These are phyloP conservation scores for Leptinotarsa juncta DNA, from an alignment of 2,888 invertebrate genomes.

Conservation along the genomic window DNA sequence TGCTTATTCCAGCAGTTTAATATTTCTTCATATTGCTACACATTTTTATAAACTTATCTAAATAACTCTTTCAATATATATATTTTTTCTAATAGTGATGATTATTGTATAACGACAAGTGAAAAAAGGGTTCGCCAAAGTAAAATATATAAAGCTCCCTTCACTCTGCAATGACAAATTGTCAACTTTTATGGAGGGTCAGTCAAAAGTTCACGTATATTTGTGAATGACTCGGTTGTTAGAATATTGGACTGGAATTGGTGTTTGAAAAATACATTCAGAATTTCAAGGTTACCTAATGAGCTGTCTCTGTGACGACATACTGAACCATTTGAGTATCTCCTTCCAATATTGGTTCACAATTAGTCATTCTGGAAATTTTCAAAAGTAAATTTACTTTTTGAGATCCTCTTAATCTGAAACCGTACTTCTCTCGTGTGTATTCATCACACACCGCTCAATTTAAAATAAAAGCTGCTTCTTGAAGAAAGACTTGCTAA, in stretches of 20 bases:
- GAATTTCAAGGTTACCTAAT: no score
- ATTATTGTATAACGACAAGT: neutral
- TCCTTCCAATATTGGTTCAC: no score
- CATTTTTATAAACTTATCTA: conserved; percentile 1
- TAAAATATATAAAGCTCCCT: neutral
- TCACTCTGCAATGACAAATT: no score
- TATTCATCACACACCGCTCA: neutral
- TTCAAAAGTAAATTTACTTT: no score
- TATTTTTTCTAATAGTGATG: conserved; percentile 2
- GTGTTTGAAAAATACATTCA: no score
- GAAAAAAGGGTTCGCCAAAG: neutral
- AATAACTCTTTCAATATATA: neutral
- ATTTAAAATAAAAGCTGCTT: conserved; percentile 30
- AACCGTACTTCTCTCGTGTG: neutral
- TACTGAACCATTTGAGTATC: no score
- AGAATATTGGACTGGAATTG: no score
- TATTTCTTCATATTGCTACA: neutral
- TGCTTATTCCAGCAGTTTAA: neutral
- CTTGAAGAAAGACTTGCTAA: conserved; percentile 24
- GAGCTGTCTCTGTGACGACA: no score
- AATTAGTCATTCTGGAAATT: no score
- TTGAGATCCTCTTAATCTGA: neutral
- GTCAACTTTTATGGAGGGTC: no score
- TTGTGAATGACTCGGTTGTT: no score
- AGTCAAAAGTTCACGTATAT: no score